Evolutionary conservation across 2,797 vertebrate genomes (phyloP).

Genomic region (Selene dorsalis): DNA sequence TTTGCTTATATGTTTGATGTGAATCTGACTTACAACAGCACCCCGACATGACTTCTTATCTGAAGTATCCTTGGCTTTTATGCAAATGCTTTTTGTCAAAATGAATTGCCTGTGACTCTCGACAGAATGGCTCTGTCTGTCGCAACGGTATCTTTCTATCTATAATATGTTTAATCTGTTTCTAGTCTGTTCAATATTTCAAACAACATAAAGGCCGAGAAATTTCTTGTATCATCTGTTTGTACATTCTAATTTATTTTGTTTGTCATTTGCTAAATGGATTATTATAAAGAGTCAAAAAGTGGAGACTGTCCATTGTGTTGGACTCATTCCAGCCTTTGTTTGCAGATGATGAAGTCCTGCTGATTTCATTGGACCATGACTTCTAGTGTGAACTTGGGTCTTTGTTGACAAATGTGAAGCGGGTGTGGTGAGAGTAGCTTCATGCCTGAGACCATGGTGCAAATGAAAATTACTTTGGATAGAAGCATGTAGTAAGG

Average conservation of each 20-base stretch:
- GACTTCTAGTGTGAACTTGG: neutral
- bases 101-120: slow-evolving; percentile 36
- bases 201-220: too few species aligned
- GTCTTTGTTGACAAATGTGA: neutral
- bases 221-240: neutral
- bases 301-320: neutral
- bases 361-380: neutral
- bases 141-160: slow-evolving; percentile 18
- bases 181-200: slow-evolving; percentile 1
- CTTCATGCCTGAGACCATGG: neutral
- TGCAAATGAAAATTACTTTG: neutral
- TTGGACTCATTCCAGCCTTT: neutral
- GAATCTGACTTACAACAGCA: slow-evolving; percentile 52
- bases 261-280: neutral
- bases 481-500: slow-evolving; percentile 1
- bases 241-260: slow-evolving; percentile 6
- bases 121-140: slow-evolving; percentile 23
- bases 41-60: slow-evolving; percentile 40
- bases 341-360: neutral
- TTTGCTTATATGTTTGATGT: slow-evolving; percentile 63
- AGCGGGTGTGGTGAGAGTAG: neutral
- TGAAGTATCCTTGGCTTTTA: slow-evolving; percentile 71
- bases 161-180: slow-evolving; percentile 27
- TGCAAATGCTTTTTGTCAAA: slow-evolving; percentile 12
- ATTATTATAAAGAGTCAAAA: neutral